Evolutionary conservation across 2,113 vertebrate genomes (phyloP).

Genomic region (Numenius arquata): DNA sequence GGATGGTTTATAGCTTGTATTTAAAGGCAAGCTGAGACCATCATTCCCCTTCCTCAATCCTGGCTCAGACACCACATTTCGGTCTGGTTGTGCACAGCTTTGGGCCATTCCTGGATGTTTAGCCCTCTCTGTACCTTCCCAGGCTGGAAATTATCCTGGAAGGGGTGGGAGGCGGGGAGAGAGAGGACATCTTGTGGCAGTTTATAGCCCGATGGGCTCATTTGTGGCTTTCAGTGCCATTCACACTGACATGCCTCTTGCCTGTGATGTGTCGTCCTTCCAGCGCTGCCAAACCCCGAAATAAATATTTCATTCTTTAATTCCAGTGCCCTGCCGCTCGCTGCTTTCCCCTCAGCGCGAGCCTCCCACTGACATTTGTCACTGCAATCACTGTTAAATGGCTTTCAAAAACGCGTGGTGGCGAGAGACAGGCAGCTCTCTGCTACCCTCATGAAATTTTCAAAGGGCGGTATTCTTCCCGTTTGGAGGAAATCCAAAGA

Average conservation of each 20-base stretch:
- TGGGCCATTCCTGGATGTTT: neutral
- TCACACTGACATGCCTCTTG: rapidly evolving
- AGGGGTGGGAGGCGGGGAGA: neutral
- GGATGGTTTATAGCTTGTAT: neutral
- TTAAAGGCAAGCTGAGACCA: neutral
- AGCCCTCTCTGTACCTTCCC: neutral
- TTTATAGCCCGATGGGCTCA: neutral
- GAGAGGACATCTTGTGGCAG: neutral
- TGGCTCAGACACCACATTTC: neutral
- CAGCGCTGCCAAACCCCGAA: neutral
- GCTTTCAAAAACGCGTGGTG: rapidly evolving
- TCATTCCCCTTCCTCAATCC: neutral
- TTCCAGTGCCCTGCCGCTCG: neutral
- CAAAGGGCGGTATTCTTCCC: neutral
- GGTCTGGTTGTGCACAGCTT: neutral
- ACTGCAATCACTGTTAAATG: neutral
- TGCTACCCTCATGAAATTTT: neutral
- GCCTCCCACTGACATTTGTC: neutral
- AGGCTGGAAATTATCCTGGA: neutral
- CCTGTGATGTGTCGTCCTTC: neutral
- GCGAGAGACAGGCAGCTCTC: neutral
- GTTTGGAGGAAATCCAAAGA: neutral
- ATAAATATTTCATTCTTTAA: neutral
- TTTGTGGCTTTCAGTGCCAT: neutral
- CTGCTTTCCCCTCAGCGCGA: rapidly evolving